Base-by-base conservation (phyloP, 92 coral and sea anemone species). In the Parazoanthus swiftii region DNA sequence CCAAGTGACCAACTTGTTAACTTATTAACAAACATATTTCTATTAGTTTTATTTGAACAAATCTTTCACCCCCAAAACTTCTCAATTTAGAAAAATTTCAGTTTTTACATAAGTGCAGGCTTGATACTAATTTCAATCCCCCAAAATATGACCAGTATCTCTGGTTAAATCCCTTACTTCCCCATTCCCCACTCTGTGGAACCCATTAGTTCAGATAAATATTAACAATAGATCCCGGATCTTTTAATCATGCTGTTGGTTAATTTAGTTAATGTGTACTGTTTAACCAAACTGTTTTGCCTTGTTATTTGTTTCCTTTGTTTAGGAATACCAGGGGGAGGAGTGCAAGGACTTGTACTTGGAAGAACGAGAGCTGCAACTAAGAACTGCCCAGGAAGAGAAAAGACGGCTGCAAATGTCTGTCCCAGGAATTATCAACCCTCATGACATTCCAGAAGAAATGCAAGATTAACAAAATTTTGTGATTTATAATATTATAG, bases 361-460 rank as follows among this genome's bases (percentile, higher is more conserved):
- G 76, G 97, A 95, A 82, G 99, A 97, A 59, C 91, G 98, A 75
- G 99, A 97, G 88, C 71, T 86, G 8, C 98, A 97, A 50, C 91
- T 97, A 16, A 88, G 81, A 68, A 68, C 94, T 15, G 99, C 99
- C 0, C 98, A 97, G 86, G 99, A 97, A n/a, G 99, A 95, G 63
- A 97, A 97, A 35, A 79, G 99, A 43, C 90, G 94, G 70, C 92
- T 97, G 46, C 99, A 97, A 80, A 88, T 97, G 77, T 92, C 99
- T 72, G 99, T 97, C 10, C 99, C 99, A 25, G 99, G 99, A 51
- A 92, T 97, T 18, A 92, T 97, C 54, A 97, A 97, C 48, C 99
- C 99, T 3, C 99, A 97, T 81, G 99, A 97, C 91, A 90, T 97
- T 78, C 99, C 99, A 42, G 99, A 97, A 78, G 99, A 97, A 79